Base-by-base conservation (phyloP, 2,797 vertebrate species). In the Clarias platycephalus region DNA sequence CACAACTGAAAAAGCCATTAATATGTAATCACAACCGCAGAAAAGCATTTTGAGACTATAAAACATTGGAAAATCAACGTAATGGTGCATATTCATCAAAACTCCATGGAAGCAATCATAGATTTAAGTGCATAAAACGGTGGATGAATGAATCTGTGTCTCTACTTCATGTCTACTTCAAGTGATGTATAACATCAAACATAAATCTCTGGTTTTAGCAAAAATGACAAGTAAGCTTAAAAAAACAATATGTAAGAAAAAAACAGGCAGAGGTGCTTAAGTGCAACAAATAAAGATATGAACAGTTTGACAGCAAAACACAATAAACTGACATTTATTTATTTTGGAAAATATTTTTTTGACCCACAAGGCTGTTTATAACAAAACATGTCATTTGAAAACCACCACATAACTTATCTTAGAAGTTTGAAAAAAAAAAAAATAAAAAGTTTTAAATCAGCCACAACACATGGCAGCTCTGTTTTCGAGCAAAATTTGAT, bases 1-100 rank as follows among this genome's bases (percentile, higher is more conserved):
- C 70, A 75, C 76, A 74, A 66, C 68, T 44, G 84, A 8, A 85
- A 83, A 83, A 79, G 15, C 68, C 78, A 85, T 81, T 58, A 78
- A 68, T 84, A 85, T 66, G 64, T 80, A 78, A 44, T 79, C 28
- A 81, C 55, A 31, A 40, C 75, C 28, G 84, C 1, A 31, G 57
- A 26, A 70, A 74, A 80, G 3, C n/a, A 0, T 12, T 79, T 31
- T 72, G 26, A 88, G 34, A 60, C 55, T 26, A 44, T 84, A 44
- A 84, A 84, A 74, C 40, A 49, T 53, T 60, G 34, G 62, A 80
- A 66, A 64, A 80, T 64, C 60, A 49, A 64, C 37, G 28, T 80
- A 80, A 80, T 31, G 40, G n/a, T n/a, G 15, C n/a, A 66, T 64
- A 80, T 79, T 64, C 60, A 79, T 80, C 62, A 66, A 49, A 53